Conservation (phyloP, 2,113 vertebrate species). For the Azemiops feae region DNA sequence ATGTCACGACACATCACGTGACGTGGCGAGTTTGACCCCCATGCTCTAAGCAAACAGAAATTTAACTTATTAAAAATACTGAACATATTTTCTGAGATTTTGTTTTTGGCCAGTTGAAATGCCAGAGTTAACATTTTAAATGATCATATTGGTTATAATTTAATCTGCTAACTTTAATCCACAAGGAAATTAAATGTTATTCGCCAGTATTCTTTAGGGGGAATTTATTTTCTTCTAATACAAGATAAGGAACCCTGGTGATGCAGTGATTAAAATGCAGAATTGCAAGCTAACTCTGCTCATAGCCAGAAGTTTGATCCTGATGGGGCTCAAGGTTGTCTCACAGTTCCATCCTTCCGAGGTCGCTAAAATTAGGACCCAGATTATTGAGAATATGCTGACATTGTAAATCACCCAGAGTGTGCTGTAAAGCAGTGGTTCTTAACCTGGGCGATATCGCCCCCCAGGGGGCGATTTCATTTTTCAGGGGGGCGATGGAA, state of each 20-base stretch:
- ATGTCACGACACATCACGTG: too few species aligned
- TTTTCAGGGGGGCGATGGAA: too few species aligned
- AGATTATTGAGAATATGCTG: neutral
- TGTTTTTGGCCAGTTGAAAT: neutral
- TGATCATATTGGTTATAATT: neutral
- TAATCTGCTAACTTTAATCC: neutral
- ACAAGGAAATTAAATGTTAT: neutral
- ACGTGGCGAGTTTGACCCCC: too few species aligned
- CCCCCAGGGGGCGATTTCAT: too few species aligned
- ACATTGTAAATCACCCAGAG: neutral
- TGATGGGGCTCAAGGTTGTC: neutral
- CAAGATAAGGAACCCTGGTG: neutral
- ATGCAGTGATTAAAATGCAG: neutral
- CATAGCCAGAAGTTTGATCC: neutral
- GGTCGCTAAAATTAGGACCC: neutral
- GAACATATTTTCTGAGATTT: neutral
- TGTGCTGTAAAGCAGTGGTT: too few species aligned
- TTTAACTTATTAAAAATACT: neutral
- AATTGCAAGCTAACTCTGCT: neutral
- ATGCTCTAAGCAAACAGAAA: neutral
- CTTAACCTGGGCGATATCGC: too few species aligned
- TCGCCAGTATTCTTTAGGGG: neutral
- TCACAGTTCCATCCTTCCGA: neutral
- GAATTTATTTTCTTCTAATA: neutral
- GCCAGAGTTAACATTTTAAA: neutral